Percentiles rank a stretch among this genome's conserved stretches.
Conservation (phyloP, 2,113 vertebrate species). For the Gasterosteus aculeatus region DNA sequence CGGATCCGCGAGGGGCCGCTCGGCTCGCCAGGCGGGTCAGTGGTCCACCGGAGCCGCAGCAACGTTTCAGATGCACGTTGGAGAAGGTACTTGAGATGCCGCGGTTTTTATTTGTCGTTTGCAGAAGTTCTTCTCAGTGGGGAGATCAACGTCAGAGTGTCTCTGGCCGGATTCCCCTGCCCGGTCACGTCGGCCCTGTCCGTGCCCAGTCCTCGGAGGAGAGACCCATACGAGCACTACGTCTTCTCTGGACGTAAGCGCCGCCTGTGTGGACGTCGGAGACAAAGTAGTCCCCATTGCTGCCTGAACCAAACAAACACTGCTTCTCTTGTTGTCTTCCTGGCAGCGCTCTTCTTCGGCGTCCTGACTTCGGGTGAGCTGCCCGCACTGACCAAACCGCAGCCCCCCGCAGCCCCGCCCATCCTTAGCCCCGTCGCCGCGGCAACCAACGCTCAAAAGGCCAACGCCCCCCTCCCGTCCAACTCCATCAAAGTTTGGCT, state of each 20-base stretch:
- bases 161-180: conserved; percentile 86
- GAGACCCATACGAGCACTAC: conserved; percentile 83
- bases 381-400: conserved; percentile 73
- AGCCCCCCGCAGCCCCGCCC: conserved; percentile 69
- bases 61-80: not conserved
- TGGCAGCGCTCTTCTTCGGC: conserved; percentile 86
- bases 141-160: conserved; percentile 81
- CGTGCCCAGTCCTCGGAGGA: conserved; percentile 78
- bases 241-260: conserved; percentile 89
- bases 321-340: conserved; percentile 11
- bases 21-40: conserved; percentile 34
- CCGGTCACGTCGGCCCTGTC: conserved; percentile 86
- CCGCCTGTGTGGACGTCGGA: not conserved
- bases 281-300: not conserved
- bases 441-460: conserved; percentile 3
- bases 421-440: conserved; percentile 1
- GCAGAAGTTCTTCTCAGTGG: conserved; percentile 78
- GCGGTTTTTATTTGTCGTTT: not conserved
- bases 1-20: not conserved
- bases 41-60: not conserved
- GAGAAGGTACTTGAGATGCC: not conserved
- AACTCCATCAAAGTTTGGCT: conserved; percentile 87
- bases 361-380: conserved; percentile 83
- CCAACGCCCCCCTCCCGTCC: not conserved
- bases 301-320: not conserved